Evolutionary conservation across 2,113 vertebrate genomes (phyloP).

Genomic region (Microtus richardsoni): DNA sequence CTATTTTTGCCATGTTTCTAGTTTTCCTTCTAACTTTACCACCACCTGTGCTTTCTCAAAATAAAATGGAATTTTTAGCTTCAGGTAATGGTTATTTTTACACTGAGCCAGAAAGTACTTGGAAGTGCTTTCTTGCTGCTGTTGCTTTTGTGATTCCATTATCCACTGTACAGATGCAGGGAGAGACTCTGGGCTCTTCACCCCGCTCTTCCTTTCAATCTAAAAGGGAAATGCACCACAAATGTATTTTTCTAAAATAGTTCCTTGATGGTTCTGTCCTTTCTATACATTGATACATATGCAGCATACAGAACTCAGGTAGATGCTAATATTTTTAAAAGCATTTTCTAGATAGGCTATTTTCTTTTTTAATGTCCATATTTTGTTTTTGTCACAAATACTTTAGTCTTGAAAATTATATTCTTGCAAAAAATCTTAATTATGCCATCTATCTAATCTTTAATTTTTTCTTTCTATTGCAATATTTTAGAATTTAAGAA

Average conservation of each 20-base stretch:
- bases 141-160: background rate
- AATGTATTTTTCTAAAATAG: background rate
- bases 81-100: constrained; percentile 41
- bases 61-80: constrained; percentile 26
- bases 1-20: constrained; percentile 11
- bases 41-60: constrained; percentile 45
- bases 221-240: background rate
- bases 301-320: background rate
- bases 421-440: background rate
- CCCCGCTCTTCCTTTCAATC: background rate
- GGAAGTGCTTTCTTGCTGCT: background rate
- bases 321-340: background rate
- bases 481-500: background rate
- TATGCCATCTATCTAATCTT: background rate
- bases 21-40: background rate
- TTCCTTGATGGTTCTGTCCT: background rate
- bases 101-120: constrained; percentile 8
- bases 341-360: background rate
- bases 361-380: background rate
- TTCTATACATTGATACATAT: background rate
- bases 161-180: background rate
- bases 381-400: background rate
- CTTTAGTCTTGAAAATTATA: background rate
- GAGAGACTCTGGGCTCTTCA: background rate
- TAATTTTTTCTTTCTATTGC: background rate